A percentile compares a stretch with the other conserved stretches of the same genome.
Conservation (phyloP, 2,888 invertebrate species). For the Tinea pellionella region DNA sequence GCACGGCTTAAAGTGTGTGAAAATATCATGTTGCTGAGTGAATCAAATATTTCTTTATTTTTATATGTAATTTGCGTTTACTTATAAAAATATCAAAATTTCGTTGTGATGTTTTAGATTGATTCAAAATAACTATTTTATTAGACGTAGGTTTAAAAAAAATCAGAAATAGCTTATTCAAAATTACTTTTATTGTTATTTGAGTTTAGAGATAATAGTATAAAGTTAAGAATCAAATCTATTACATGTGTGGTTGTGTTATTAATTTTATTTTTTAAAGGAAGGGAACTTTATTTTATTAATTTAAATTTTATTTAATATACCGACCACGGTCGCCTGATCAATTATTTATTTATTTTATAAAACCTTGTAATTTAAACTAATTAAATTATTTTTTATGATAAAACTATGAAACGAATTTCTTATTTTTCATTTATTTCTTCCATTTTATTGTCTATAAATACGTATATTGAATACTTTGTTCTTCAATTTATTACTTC, state of each 20-base stretch:
- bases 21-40: background rate
- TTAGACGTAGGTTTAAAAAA: background rate
- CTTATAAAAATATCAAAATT: conserved; percentile 33
- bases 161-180: background rate
- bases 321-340: too few relatives aligned
- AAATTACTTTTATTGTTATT: conserved; percentile 47
- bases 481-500: too few relatives aligned
- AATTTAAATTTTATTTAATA: too few relatives aligned
- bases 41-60: conserved; percentile 24
- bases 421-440: too few relatives aligned
- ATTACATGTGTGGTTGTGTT: background rate
- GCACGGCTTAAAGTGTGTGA: conserved; percentile 29
- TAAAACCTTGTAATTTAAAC: too few relatives aligned
- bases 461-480: too few relatives aligned
- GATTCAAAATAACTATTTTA: background rate
- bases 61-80: conserved; percentile 38
- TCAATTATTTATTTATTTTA: background rate
- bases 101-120: conserved; percentile 18
- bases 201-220: conserved; percentile 39
- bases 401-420: too few relatives aligned
- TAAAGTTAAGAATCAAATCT: conserved; percentile 25
- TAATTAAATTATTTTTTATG: too few relatives aligned
- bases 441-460: too few relatives aligned
- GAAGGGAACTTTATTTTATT: too few relatives aligned
- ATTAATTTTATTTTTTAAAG: too few relatives aligned